Percentiles rank a stretch among this genome's conserved stretches.
Evolutionary conservation across 1,140 invertebrate genomes (phyloP).

Genomic region (Drosophila eugracilis): DNA sequence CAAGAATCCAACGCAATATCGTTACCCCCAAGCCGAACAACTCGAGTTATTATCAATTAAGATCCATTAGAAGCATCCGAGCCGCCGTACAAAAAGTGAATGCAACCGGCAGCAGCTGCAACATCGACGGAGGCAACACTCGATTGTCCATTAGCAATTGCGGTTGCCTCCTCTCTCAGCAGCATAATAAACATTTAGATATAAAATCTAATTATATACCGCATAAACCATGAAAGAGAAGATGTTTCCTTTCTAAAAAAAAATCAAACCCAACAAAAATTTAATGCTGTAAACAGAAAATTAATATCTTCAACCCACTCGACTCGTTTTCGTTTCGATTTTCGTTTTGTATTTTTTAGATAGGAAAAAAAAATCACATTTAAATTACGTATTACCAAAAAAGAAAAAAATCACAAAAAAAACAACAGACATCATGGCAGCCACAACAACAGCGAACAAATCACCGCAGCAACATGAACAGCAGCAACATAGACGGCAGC

Average conservation of each 20-base stretch:
- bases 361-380: conserved; percentile 65
- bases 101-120: conserved; percentile 33
- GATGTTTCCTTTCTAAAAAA: conserved; percentile 74
- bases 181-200: conserved; percentile 59
- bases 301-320: conserved; percentile 44
- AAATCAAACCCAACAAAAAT: conserved; percentile 19
- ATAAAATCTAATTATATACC: conserved; percentile 59
- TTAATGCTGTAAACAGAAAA: conserved; percentile 33
- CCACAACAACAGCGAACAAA: conserved; percentile 60
- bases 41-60: conserved; percentile 48
- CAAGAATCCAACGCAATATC: conserved; percentile 18
- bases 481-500: conserved; percentile 43
- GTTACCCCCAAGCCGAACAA: conserved; percentile 14
- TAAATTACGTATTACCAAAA: conserved; percentile 71
- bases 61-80: conserved; percentile 29
- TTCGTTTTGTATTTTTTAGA: conserved; percentile 67
- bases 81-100: conserved; percentile 52
- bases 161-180: conserved; percentile 29
- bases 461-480: conserved; percentile 55
- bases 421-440: conserved; percentile 75
- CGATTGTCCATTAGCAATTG: conserved; percentile 52
- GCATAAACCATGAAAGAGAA: conserved; percentile 30
- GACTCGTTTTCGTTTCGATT: conserved; percentile 57
- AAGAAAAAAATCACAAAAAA: conserved; percentile 8
- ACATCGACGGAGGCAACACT: conserved; percentile 30